Evolutionary conservation across 2,797 vertebrate species (phyloP).

Genomic region (Cetoscarus ocellatus): DNA sequence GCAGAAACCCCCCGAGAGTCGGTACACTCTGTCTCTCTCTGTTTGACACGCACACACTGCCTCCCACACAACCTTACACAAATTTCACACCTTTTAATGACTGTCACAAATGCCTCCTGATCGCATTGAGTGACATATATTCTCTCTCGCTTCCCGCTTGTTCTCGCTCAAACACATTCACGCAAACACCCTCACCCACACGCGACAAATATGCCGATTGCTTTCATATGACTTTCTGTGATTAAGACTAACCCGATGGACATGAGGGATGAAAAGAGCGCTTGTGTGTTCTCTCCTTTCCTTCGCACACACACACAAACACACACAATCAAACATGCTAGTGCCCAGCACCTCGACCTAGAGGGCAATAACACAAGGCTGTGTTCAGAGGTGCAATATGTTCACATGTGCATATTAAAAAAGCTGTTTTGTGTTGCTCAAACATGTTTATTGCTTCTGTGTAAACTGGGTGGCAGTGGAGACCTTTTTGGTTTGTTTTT

Average conservation of each 20-base stretch:
- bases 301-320: constrained; percentile 33
- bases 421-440: constrained; percentile 77
- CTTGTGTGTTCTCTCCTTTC: constrained; percentile 50
- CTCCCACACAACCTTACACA: constrained; percentile 52
- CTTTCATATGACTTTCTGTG: constrained; percentile 75
- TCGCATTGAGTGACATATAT: constrained; percentile 63
- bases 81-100: constrained; percentile 72
- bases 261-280: constrained; percentile 58
- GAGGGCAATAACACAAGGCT: constrained; percentile 57
- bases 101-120: constrained; percentile 70
- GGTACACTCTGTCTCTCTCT: constrained; percentile 23
- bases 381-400: constrained; percentile 64
- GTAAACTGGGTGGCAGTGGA: constrained; percentile 64
- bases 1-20: constrained; percentile 32
- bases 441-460: constrained; percentile 78
- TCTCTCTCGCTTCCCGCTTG: constrained; percentile 29
- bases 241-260: constrained; percentile 70
- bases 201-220: constrained; percentile 48
- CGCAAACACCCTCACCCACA: constrained; percentile 14
- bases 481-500: constrained; percentile 47
- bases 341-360: constrained; percentile 63
- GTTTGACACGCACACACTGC: constrained; percentile 33
- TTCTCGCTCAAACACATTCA: constrained; percentile 19
- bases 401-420: constrained; percentile 77
- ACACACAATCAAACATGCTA: constrained; percentile 36